Percentiles rank a stretch among this genome's conserved stretches.
These are phyloP conservation scores for Bombus polaris DNA, from an alignment of 1,140 invertebrate genomes.

Conservation along the genomic window DNA sequence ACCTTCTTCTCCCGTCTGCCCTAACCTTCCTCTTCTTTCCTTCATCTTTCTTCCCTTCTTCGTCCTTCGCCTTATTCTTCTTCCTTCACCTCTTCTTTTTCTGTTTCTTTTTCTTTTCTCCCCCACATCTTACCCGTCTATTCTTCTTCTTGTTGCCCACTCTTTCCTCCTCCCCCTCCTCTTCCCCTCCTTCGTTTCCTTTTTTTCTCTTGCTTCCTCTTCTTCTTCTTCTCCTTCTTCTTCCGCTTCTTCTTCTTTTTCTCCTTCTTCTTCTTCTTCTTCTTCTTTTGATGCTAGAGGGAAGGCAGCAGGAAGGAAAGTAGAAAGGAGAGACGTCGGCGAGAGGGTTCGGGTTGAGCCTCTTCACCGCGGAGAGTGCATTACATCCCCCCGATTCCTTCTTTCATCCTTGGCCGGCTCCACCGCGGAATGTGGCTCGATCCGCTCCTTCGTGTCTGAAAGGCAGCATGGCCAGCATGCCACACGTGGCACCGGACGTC, in stretches of 20 bases:
- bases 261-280: background rate
- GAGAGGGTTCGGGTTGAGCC: slow-evolving; percentile 14
- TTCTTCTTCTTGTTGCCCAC: background rate
- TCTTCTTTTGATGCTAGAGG: slow-evolving; percentile 23
- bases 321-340: slow-evolving; percentile 18
- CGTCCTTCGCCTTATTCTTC: slow-evolving; percentile 7
- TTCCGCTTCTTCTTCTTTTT: background rate
- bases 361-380: slow-evolving; percentile 43
- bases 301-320: slow-evolving; percentile 21
- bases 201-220: background rate
- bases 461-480: slow-evolving; percentile 51
- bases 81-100: background rate
- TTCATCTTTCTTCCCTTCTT: slow-evolving; percentile 1
- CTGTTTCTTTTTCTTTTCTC: background rate
- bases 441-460: slow-evolving; percentile 53
- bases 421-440: slow-evolving; percentile 55
- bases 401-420: slow-evolving; percentile 53
- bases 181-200: background rate
- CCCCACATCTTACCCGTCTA: background rate
- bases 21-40: slow-evolving; percentile 16
- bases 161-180: background rate
- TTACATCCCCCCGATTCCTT: slow-evolving; percentile 53
- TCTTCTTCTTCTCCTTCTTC: slow-evolving; percentile 1
- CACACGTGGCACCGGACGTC: slow-evolving; percentile 57
- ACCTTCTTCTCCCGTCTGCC: slow-evolving; percentile 6